A percentile compares a stretch with the other conserved stretches of the same genome.
Evolutionary conservation across 2,797 vertebrate genomes (phyloP).

Genomic region (Alosa sapidissima): DNA sequence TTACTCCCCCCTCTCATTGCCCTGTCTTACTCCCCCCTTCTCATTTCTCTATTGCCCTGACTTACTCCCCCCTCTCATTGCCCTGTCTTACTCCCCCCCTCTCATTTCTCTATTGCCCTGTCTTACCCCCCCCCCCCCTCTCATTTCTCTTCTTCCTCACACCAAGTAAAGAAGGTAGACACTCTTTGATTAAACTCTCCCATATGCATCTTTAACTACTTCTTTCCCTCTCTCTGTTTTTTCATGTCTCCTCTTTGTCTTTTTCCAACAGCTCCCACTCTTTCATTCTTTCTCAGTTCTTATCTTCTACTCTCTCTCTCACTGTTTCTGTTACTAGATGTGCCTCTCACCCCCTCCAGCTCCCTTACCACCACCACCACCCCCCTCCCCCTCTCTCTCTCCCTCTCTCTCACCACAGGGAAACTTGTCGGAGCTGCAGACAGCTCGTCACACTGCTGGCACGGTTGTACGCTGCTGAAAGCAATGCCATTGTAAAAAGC

Average conservation of each 20-base stretch:
- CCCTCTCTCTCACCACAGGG: background rate
- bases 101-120: background rate
- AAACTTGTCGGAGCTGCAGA: slow-evolving; percentile 30
- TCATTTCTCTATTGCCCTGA: too few relatives aligned
- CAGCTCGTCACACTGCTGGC: slow-evolving; percentile 37
- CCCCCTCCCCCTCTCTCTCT: background rate
- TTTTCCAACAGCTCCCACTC: too few relatives aligned
- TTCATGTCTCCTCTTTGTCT: too few relatives aligned
- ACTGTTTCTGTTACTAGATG: too few relatives aligned
- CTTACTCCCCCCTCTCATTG: background rate
- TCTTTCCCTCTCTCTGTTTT: background rate
- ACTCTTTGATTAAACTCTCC: too few relatives aligned
- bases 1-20: background rate
- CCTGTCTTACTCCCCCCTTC: background rate
- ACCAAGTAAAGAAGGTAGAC: too few relatives aligned
- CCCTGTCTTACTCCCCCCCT: background rate
- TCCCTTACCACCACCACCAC: background rate
- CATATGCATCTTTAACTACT: too few relatives aligned
- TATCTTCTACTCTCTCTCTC: background rate
- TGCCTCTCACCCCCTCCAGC: background rate
- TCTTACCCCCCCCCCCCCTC: background rate
- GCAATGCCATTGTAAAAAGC: slow-evolving; percentile 34
- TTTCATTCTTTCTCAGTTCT: too few relatives aligned
- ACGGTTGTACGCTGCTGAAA: slow-evolving; percentile 18
- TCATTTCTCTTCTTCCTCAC: too few relatives aligned